Evolutionary conservation across 2,888 invertebrate species (phyloP).

Genomic region (Machimus atricapillus): DNA sequence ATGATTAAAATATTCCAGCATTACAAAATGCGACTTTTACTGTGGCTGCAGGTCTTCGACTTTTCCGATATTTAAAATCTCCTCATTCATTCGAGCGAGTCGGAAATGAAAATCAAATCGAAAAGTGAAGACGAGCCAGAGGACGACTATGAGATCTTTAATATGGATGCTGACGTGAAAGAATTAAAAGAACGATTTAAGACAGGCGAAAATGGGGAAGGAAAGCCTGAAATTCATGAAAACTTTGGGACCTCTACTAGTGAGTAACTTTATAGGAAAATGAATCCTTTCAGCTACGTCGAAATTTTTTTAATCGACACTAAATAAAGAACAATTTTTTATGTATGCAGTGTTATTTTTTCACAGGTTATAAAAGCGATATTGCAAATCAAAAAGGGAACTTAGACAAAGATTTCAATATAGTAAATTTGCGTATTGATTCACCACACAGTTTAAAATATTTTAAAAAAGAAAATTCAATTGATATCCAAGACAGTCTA

Average conservation of each 20-base stretch:
- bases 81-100: not conserved
- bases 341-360: not conserved
- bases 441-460: not conserved
- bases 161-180: not conserved
- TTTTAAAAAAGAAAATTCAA: not conserved
- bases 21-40: constrained; percentile 20
- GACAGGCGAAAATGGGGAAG: too few species aligned
- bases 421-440: too few species aligned
- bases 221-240: not conserved
- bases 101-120: not conserved
- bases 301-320: too few species aligned
- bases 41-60: not conserved
- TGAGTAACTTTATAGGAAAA: not conserved
- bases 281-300: too few species aligned
- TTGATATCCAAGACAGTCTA: not conserved
- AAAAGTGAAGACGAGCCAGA: not conserved
- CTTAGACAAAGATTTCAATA: too few species aligned
- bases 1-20: constrained; percentile 39
- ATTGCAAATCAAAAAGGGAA: not conserved
- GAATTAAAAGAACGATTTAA: not conserved
- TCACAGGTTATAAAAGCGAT: not conserved
- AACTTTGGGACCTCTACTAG: not conserved
- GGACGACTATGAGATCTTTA: not conserved
- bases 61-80: not conserved
- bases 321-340: too few species aligned